Evolutionary conservation across 2,797 vertebrate genomes (phyloP), one percentile per base, ranked within the genome.

Genomic region (Eremophila alpestris): DNA sequence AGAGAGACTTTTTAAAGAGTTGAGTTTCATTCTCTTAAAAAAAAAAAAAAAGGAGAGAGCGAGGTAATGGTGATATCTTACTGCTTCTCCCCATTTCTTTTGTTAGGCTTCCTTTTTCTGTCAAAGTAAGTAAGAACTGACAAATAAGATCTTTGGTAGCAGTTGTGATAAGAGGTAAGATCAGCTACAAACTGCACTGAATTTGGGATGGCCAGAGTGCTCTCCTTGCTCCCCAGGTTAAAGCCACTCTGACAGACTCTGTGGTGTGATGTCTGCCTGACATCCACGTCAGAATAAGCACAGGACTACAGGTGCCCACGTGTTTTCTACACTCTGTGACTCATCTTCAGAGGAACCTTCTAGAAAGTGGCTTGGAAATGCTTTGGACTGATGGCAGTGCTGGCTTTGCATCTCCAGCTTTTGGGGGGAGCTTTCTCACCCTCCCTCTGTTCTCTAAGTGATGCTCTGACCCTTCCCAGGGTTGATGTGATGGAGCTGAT

Each of bases 371-470:
- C 5, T n/a, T 63, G 12, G 65, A 30, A 36, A 5, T 5, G 13
- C 4, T 10, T 52, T 74, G 60, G 60, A 36, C 27, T 30, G 40
- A 40, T 14, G 41, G 14, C 5, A 65, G 3, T 1, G 1, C 29
- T 63, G 56, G 9, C 19, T 70, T 73, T 73, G 30, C 30, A 20
- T 16, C 21, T 51, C 27, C 36, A 67, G 0, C 27, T 27, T 69
- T 18, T 54, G 13, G 1, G 10, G 13, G 11, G 3, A 38, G 23
- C 30, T 64, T 78, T 73, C 21, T 68, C 26, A 12, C 8, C 36
- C 17, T 9, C 22, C 0, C 0, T 11, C 18, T 24, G 3, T 24
- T 76, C 34, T 90, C 16, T 13, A 0, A n/a, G 45, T 24, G 43
- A 23, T 32, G 36, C 18, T 22, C 40, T 71, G 58, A 9, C n/a